Evolutionary conservation across 2,113 vertebrate genomes (phyloP), one percentile per base, ranked within the genome.

Genomic region (Sphaerodactylus townsendi): DNA sequence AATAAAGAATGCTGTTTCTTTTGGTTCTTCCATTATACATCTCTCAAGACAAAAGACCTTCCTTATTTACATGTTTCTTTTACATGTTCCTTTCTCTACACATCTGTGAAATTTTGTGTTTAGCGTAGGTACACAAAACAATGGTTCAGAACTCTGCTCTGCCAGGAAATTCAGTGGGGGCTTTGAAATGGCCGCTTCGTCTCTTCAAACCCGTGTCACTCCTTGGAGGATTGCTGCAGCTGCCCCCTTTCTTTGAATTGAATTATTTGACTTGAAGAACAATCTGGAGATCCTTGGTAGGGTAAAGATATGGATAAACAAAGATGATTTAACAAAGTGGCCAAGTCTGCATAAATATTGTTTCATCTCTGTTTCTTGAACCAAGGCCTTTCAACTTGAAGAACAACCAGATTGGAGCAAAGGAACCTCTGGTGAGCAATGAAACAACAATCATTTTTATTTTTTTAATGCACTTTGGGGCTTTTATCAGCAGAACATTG

Each of bases 401-500:
- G 62, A 56, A 10, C 68, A 53, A 80, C 59, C 64, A 73, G 72
- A 64, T 21, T 48, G 77, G 59, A 79, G 25, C 70, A 92, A 88
- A 90, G 70, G 66, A 88, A 87, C 77, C 77, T 90, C 89, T 89
- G 84, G 78, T 71, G 86, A 79, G 72, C 77, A 90, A 93, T 87
- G 88, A 93, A 93, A 66, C 82, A 91, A 91, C 86, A 95, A 94
- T 94, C 90, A 86, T 79, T 92, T 94, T 87, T 90, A 85, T 68
- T 85, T 87, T 82, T 90, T 88, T 87, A 70, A 92, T 92, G 90
- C 89, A 94, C 94, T 96, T 95, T 88, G 94, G 88, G 84, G 94
- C 94, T 96, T 96, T 96, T 94, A 95, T 85, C 88, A 93, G 94
- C 79, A 90, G 95, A 89, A 84, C 85, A 88, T 92, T 69, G 28